Conservation (phyloP, 2,888 invertebrate genomes). For the Leptogaster cylindrica region DNA sequence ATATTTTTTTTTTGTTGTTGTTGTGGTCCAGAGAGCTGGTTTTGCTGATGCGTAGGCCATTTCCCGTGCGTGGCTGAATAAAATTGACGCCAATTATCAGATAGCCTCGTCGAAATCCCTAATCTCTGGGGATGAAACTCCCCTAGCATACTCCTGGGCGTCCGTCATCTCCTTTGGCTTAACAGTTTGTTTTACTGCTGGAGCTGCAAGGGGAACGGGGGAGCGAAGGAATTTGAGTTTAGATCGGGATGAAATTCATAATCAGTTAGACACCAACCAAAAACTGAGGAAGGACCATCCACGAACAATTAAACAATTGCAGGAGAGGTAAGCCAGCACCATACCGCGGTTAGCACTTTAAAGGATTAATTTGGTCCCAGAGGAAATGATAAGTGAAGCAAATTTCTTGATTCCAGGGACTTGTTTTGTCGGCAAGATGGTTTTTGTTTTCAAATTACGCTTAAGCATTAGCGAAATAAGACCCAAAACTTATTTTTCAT, state of each 20-base stretch:
- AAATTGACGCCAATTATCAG: slow-evolving; percentile 48
- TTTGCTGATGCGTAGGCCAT: slow-evolving; percentile 45
- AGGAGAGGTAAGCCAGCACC: slow-evolving; percentile 18
- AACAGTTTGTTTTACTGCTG: slow-evolving; percentile 32
- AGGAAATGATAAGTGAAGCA: slow-evolving; percentile 36
- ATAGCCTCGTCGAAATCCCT: slow-evolving; percentile 46
- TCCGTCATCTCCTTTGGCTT: slow-evolving; percentile 7
- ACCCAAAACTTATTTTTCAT: slow-evolving; percentile 38
- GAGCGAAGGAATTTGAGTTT: not conserved
- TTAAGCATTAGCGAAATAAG: slow-evolving; percentile 40
- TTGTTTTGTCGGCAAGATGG: slow-evolving; percentile 3
- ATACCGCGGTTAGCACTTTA: slow-evolving; percentile 45
- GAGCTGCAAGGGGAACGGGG: not conserved
- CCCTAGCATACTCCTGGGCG: not conserved
- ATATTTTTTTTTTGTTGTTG: slow-evolving; percentile 46
- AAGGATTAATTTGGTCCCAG: slow-evolving; percentile 47
- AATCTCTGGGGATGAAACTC: slow-evolving; percentile 43
- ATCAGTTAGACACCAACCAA: slow-evolving; percentile 11
- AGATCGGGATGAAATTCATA: slow-evolving; percentile 35
- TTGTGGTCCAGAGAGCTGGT: slow-evolving; percentile 37
- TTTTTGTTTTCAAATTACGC: slow-evolving; percentile 39
- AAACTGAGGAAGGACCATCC: slow-evolving; percentile 2
- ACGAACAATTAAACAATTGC: slow-evolving; percentile 25
- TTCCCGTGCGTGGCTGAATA: slow-evolving; percentile 46
- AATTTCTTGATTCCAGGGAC: not conserved